phyloP scores from a whole-genome alignment of 1,140 invertebrate species.

The Ips nitidus region DNA sequence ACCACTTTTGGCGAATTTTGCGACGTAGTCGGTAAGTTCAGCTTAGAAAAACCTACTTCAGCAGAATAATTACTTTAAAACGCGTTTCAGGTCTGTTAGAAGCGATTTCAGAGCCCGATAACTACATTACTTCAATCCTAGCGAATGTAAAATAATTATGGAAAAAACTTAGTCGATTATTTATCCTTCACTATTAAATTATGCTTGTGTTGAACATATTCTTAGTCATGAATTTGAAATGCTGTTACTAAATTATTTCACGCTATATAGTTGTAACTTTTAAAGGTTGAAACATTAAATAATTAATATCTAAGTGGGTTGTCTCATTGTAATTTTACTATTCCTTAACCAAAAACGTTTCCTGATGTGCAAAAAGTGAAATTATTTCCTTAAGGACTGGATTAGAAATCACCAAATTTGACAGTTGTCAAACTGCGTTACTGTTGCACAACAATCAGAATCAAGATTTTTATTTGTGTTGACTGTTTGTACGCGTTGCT shows the following conservation, averaged over 20 bases:
- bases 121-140: slow-evolving; percentile 27
- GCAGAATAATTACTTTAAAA: neutral
- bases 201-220: too few relatives aligned
- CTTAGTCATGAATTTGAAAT: neutral
- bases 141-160: slow-evolving; percentile 14
- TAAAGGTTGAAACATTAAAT: slow-evolving; percentile 3
- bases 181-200: neutral
- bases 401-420: too few relatives aligned
- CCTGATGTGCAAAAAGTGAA: too few relatives aligned
- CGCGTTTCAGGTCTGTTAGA: slow-evolving; percentile 21
- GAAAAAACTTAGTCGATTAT: neutral
- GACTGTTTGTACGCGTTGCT: too few relatives aligned
- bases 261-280: slow-evolving; percentile 1
- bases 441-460: too few relatives aligned
- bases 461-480: too few relatives aligned
- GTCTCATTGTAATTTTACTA: too few relatives aligned
- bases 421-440: too few relatives aligned
- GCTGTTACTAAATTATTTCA: slow-evolving; percentile 15
- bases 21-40: slow-evolving; percentile 75
- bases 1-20: slow-evolving; percentile 88
- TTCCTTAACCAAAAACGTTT: too few relatives aligned
- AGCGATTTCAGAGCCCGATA: slow-evolving; percentile 21
- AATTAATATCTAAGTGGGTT: too few relatives aligned
- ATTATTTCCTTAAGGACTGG: too few relatives aligned
- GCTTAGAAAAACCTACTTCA: neutral